Conservation (phyloP, 2,797 vertebrate genomes). For the Poecile montanus region DNA sequence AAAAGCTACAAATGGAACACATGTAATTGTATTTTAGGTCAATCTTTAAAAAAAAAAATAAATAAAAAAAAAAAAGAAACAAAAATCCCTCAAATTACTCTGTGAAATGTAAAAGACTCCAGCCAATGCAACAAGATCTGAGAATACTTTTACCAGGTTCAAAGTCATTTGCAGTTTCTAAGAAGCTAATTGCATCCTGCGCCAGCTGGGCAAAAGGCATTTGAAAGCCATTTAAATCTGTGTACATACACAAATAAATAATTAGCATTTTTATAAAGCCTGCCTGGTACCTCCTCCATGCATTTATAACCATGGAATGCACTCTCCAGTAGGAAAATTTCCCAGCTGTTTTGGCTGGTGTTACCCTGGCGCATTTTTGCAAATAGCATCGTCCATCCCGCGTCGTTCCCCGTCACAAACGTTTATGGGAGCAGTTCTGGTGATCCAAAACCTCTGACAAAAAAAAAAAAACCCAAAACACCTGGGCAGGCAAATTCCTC, state of each 20-base stretch:
- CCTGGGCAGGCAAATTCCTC: background rate
- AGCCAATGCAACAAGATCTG: slow-evolving; percentile 18
- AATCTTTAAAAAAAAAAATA: background rate
- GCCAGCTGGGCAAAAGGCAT: slow-evolving; percentile 62
- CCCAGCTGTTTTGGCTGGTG: slow-evolving; percentile 50
- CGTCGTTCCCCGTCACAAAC: background rate
- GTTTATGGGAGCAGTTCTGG: background rate
- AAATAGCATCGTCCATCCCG: background rate
- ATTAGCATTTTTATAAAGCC: slow-evolving; percentile 65
- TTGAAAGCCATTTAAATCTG: slow-evolving; percentile 58
- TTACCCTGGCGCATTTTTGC: background rate
- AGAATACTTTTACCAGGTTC: slow-evolving; percentile 30
- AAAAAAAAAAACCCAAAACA: background rate
- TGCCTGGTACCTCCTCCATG: slow-evolving; percentile 17
- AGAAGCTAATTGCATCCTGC: slow-evolving; percentile 55
- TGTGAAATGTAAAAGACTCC: background rate
- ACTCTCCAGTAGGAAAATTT: slow-evolving; percentile 31
- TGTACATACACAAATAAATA: slow-evolving; percentile 65
- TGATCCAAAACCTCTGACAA: background rate
- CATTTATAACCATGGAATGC: slow-evolving; percentile 16
- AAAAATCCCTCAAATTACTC: background rate
- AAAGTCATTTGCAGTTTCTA: slow-evolving; percentile 50
- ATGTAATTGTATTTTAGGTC: slow-evolving; percentile 65
- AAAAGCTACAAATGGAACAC: slow-evolving; percentile 72
- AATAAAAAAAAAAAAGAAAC: background rate